Evolutionary conservation across 2,888 invertebrate genomes (phyloP).

Genomic region (Drosophila koepferae): DNA sequence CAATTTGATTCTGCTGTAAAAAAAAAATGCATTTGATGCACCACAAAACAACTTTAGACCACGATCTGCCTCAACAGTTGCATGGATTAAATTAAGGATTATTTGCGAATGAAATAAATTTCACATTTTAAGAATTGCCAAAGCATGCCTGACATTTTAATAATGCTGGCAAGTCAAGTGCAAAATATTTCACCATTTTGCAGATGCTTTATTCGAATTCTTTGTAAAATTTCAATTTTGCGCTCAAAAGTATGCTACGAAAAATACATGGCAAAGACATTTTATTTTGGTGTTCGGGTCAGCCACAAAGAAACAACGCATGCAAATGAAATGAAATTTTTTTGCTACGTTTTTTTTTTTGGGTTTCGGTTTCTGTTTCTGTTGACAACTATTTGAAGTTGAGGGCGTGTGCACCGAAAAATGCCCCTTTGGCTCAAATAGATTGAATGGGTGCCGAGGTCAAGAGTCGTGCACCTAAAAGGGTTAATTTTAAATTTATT

Average conservation of each 20-base stretch:
- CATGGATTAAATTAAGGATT: too few species aligned
- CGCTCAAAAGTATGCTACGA: slow-evolving; percentile 22
- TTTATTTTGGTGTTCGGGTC: slow-evolving; percentile 7
- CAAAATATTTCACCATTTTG: slow-evolving; percentile 2
- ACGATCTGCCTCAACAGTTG: neutral
- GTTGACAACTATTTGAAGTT: slow-evolving; percentile 41
- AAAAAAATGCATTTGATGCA: neutral
- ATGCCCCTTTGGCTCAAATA: slow-evolving; percentile 25
- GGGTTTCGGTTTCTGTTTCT: neutral
- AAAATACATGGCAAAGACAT: slow-evolving; percentile 15
- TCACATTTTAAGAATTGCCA: neutral
- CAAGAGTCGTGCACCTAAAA: slow-evolving; percentile 72
- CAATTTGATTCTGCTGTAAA: neutral
- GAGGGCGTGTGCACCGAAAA: slow-evolving; percentile 11
- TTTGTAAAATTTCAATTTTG: slow-evolving; percentile 1
- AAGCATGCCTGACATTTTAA: neutral
- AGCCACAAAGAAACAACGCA: slow-evolving; percentile 9
- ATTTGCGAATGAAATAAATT: neutral
- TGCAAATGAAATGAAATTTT: slow-evolving; percentile 44
- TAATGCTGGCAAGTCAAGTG: slow-evolving; percentile 13
- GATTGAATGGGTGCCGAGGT: slow-evolving; percentile 64
- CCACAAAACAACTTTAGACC: neutral
- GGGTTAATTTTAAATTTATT: slow-evolving; percentile 82
- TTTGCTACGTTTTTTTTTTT: neutral
- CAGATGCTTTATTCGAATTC: slow-evolving; percentile 2